phyloP scores from a whole-genome alignment of 2,113 vertebrate genomes.

The Tragulus kanchil region DNA sequence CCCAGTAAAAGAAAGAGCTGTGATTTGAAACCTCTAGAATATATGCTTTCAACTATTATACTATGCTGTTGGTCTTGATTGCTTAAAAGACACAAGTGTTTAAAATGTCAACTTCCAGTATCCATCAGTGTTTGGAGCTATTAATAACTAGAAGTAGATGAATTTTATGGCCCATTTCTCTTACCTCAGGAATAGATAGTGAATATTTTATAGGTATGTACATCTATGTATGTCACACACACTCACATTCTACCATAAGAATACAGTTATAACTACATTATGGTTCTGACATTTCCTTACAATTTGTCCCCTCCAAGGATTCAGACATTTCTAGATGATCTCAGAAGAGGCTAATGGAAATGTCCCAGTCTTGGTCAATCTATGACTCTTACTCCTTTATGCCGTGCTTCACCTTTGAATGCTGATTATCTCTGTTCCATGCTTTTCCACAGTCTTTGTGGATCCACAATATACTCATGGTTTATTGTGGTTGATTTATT shows the following conservation, averaged over 20 bases:
- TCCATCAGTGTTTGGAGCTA: background rate
- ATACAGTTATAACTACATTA: background rate
- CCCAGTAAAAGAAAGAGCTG: background rate
- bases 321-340: background rate
- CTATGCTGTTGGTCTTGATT: background rate
- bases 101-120: constrained; percentile 49
- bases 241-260: background rate
- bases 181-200: background rate
- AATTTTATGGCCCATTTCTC: constrained; percentile 52
- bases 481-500: background rate
- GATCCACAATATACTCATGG: background rate
- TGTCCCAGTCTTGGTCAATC: background rate
- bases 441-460: background rate
- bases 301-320: constrained; percentile 8
- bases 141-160: constrained; percentile 35
- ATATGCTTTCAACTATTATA: background rate
- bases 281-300: background rate
- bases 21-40: background rate
- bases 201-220: constrained; percentile 52
- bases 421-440: background rate
- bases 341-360: background rate
- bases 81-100: constrained; percentile 27
- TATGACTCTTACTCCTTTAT: background rate
- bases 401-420: background rate
- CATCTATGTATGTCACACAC: constrained; percentile 38